phyloP scores from a whole-genome alignment of 2,113 vertebrate genomes.

The Propithecus coquereli region DNA sequence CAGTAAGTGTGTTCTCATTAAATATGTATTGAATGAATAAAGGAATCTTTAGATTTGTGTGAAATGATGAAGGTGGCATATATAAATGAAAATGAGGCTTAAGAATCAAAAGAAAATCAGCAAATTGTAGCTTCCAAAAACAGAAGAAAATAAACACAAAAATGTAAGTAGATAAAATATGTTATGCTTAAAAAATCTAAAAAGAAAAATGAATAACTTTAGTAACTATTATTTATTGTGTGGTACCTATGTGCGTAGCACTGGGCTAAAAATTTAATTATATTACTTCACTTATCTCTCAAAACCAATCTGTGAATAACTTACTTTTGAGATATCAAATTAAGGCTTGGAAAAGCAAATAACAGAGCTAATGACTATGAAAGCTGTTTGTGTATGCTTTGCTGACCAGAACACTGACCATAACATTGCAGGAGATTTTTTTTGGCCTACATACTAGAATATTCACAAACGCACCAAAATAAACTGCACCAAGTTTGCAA shows the following conservation, averaged over 20 bases:
- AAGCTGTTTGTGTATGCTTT: background rate
- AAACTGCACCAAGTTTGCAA: background rate
- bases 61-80: background rate
- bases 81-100: background rate
- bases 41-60: background rate
- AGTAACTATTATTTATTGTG: background rate
- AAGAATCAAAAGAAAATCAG: background rate
- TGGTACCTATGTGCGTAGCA: background rate
- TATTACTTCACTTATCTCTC: background rate
- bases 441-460: background rate
- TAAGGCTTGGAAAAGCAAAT: background rate
- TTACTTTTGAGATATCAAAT: background rate
- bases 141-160: background rate
- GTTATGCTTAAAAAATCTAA: background rate
- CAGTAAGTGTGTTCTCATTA: background rate
- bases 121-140: background rate
- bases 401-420: background rate
- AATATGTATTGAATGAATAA: background rate
- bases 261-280: background rate
- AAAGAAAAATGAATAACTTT: background rate
- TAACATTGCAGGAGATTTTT: background rate
- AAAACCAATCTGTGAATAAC: background rate
- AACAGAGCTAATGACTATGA: background rate
- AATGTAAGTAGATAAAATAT: background rate
- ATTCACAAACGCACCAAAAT: background rate